Evolutionary conservation across 2,797 vertebrate genomes (phyloP).

Genomic region (Hypotaenidia philippensis): DNA sequence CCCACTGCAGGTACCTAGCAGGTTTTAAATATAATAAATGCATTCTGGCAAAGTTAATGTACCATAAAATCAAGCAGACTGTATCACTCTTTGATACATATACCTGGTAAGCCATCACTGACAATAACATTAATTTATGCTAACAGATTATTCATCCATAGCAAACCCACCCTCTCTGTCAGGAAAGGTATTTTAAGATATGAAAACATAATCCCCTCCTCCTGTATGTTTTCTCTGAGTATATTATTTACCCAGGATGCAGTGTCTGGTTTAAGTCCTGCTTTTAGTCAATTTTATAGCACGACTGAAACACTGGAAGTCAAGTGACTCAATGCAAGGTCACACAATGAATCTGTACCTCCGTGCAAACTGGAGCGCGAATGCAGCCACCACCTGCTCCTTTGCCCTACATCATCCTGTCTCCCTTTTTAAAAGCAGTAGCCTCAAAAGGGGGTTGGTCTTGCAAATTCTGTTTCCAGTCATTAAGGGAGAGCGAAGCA

Average conservation of each 20-base stretch:
- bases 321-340: constrained; percentile 59
- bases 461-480: background rate
- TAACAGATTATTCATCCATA: constrained; percentile 41
- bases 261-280: constrained; percentile 35
- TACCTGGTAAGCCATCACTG: constrained; percentile 28
- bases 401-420: background rate
- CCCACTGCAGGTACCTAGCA: constrained; percentile 55
- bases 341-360: constrained; percentile 39
- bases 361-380: background rate
- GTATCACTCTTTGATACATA: constrained; percentile 50
- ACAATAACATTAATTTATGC: constrained; percentile 69
- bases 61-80: constrained; percentile 67
- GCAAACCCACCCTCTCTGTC: constrained; percentile 31
- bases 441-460: background rate
- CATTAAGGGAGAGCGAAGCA: background rate
- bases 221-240: background rate
- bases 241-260: constrained; percentile 30
- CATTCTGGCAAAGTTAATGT: constrained; percentile 68
- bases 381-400: constrained; percentile 16
- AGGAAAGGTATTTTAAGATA: constrained; percentile 22
- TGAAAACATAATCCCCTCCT: constrained; percentile 34
- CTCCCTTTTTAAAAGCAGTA: background rate
- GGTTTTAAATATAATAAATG: constrained; percentile 72
- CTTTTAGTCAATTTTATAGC: constrained; percentile 63
- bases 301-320: constrained; percentile 32